A percentile compares a stretch with the other conserved stretches of the same genome.
These are phyloP conservation scores for Mormyrus proboscirostris DNA, from an alignment of 2,797 vertebrate genomes.

Conservation along the genomic window DNA sequence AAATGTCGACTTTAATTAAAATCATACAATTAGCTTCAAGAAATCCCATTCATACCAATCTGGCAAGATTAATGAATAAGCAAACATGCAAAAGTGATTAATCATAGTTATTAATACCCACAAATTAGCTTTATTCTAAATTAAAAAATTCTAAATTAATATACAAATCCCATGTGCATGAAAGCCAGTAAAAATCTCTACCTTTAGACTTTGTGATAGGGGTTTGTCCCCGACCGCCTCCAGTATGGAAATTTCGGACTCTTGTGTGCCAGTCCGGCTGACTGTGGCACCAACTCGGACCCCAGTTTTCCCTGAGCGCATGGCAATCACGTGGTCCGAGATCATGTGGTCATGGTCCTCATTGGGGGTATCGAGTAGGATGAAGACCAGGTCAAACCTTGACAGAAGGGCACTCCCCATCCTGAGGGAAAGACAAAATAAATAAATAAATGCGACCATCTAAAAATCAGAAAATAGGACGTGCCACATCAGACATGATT, in stretches of 20 bases:
- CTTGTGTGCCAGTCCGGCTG: slow-evolving; percentile 48
- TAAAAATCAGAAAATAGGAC: background rate
- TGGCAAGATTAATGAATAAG: background rate
- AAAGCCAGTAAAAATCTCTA: slow-evolving; percentile 36
- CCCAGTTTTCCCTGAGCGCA: slow-evolving; percentile 66
- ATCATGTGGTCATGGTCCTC: slow-evolving; percentile 87
- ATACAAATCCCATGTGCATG: background rate
- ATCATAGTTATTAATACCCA: background rate
- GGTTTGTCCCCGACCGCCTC: slow-evolving; percentile 69
- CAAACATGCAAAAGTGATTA: background rate
- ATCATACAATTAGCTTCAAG: background rate
- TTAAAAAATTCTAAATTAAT: background rate
- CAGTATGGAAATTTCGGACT: slow-evolving; percentile 70
- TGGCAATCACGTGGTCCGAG: slow-evolving; percentile 90
- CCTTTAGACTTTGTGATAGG: slow-evolving; percentile 80
- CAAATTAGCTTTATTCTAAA: background rate
- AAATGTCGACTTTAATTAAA: background rate
- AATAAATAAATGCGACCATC: background rate
- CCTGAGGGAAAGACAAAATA: slow-evolving; percentile 47
- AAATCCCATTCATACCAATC: background rate
- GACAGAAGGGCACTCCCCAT: slow-evolving; percentile 93
- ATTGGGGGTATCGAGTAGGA: slow-evolving; percentile 89
- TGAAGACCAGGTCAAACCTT: slow-evolving; percentile 92
- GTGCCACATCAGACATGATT: background rate
- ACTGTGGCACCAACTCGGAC: slow-evolving; percentile 56